Conservation (phyloP, 2,113 vertebrate genomes). For the Ceratotherium simum region DNA sequence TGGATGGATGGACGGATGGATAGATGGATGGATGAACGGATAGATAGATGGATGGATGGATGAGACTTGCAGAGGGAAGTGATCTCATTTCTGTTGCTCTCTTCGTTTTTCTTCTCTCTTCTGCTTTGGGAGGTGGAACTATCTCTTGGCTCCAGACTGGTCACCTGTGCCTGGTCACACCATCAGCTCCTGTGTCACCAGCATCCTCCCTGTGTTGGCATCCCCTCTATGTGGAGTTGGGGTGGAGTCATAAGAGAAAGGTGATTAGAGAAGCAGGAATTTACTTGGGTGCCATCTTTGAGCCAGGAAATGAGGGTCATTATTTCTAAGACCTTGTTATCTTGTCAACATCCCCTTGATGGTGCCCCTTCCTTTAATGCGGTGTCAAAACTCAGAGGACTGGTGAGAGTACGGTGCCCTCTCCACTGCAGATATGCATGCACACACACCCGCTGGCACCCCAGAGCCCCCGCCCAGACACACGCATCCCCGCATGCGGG, state of each 20-base stretch:
- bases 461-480: rapidly evolving
- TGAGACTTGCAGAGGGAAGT: not conserved
- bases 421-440: not conserved
- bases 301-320: not conserved
- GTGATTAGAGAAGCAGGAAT: not conserved
- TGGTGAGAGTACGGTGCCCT: too few relatives aligned
- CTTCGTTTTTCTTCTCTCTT: not conserved
- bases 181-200: rapidly evolving
- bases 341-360: not conserved
- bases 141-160: not conserved
- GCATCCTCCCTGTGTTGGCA: not conserved
- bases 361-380: not conserved
- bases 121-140: not conserved
- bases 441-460: rapidly evolving
- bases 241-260: not conserved
- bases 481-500: rapidly evolving
- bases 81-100: not conserved
- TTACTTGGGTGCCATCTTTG: not conserved
- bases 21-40: rapidly evolving
- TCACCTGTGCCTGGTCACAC: not conserved
- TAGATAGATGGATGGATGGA: rapidly evolving
- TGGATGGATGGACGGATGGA: too few relatives aligned
- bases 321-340: not conserved
- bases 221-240: not conserved
- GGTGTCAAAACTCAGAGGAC: not conserved